Evolutionary conservation across 2,113 vertebrate species (phyloP).

Genomic region (Carassius auratus): DNA sequence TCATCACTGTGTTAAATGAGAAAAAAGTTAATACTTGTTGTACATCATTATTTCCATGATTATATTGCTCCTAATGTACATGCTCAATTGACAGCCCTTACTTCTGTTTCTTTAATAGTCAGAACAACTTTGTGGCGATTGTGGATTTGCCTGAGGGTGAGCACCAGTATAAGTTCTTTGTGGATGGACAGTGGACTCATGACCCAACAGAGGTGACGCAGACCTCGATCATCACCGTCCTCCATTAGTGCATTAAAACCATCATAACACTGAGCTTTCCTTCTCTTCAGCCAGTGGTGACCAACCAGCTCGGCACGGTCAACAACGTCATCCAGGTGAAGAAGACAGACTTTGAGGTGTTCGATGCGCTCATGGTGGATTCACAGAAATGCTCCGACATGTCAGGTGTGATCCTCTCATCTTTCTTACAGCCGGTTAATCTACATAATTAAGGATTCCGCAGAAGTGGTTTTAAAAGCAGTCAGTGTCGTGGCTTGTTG

Average conservation of each 20-base stretch:
- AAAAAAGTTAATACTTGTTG: too few relatives aligned
- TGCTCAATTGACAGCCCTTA: not conserved
- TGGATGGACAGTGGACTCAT: constrained; percentile 97
- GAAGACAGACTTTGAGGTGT: constrained; percentile 99
- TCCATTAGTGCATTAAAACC: not conserved
- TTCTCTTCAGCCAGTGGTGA: constrained; percentile 83
- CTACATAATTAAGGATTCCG: not conserved
- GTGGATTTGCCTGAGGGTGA: constrained; percentile 96
- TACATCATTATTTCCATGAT: too few relatives aligned
- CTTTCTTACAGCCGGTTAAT: not conserved
- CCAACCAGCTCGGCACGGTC: constrained; percentile 92
- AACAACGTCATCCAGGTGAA: constrained; percentile 98
- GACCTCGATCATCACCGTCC: not conserved
- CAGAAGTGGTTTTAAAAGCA: too few relatives aligned
- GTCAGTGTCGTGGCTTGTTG: not conserved
- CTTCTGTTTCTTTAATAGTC: constrained; percentile 73
- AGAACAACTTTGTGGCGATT: constrained; percentile 98
- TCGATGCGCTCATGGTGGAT: constrained; percentile 98
- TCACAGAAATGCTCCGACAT: constrained; percentile 94
- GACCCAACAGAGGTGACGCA: constrained; percentile 88
- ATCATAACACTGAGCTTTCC: not conserved
- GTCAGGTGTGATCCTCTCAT: constrained; percentile 80
- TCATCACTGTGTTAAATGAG: not conserved
- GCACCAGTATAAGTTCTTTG: constrained; percentile 98
- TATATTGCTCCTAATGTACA: too few relatives aligned